Evolutionary conservation across 35 echinoderm and acorn worm species (phyloP).

Genomic region (Antedon bifida): DNA sequence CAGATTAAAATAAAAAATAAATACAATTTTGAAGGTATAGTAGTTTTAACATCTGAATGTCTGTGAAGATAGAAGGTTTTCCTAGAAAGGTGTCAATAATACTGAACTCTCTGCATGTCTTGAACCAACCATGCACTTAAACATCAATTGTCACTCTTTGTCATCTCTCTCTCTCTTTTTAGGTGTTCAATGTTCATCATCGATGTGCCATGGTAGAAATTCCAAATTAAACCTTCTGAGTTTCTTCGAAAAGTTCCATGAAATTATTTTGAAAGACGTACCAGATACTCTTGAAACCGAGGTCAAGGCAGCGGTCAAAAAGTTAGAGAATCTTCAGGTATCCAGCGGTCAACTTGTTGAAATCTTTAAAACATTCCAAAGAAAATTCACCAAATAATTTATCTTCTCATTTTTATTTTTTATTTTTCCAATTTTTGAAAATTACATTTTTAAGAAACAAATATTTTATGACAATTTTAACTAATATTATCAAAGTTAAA

Average conservation of each 20-base stretch:
- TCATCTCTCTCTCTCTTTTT: not conserved
- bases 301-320: not conserved
- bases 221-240: not conserved
- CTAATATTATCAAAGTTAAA: too few species aligned
- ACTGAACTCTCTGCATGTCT: too few species aligned
- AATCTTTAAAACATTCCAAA: not conserved
- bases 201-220: not conserved
- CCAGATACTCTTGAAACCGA: not conserved
- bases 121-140: too few species aligned
- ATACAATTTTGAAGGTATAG: too few species aligned
- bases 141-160: too few species aligned
- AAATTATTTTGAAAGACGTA: not conserved
- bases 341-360: not conserved
- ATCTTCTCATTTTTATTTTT: not conserved
- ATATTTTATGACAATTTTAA: too few species aligned
- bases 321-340: not conserved
- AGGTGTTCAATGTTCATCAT: not conserved
- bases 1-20: too few species aligned
- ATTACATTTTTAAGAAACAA: not conserved
- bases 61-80: too few species aligned
- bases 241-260: not conserved
- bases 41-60: too few species aligned
- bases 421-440: not conserved
- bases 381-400: not conserved
- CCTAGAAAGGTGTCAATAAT: too few species aligned